Evolutionary conservation across 1,140 invertebrate species (phyloP), one percentile per base, ranked within the genome.

Genomic region (Chrysoperla carnea): DNA sequence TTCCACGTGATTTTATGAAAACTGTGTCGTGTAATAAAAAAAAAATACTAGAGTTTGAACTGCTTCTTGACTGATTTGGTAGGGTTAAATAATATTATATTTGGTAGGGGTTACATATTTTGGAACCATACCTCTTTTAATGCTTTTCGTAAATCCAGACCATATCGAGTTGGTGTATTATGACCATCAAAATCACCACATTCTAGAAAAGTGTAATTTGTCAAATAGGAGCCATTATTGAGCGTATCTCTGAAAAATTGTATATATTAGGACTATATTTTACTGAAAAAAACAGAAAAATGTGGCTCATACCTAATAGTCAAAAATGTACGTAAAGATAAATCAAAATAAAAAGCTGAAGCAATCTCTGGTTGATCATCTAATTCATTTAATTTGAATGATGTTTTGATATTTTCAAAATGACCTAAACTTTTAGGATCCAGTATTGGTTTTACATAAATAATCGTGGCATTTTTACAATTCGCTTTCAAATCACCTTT

Each of bases 261-360:
- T 23, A 23, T 23, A 23, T 5, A 23, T n/a, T n/a, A n/a, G n/a
- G n/a, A 23, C 2, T 5, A 23, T 5, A 23, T 23, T 23, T 5
- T 23, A 23, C 17, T 23, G 5, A 2, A 23, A 23, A 23, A 23
- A 23, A 3, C 17, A 23, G 2, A 3, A 23, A 23, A 23, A 66
- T 23, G 17, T 23, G 5, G 17, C 2, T 3, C 65, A 64, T 65
- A 78, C 75, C 76, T 84, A 50, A 83, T 75, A 1, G 83, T 72
- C 11, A 75, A 55, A 41, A 89, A 74, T 8, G 79, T 75, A 37
- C 78, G 60, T 17, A 81, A 57, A 6, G 78, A 72, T 14, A 91
- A 54, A 57, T 93, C 88, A 60, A 87, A 91, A 56, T 89, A 88
- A 57, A 92, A 90, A 0, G 81, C 77, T 6, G 84, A 77, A 4